phyloP scores from a whole-genome alignment of 2,113 vertebrate species.

The Muscicapa adusta region DNA sequence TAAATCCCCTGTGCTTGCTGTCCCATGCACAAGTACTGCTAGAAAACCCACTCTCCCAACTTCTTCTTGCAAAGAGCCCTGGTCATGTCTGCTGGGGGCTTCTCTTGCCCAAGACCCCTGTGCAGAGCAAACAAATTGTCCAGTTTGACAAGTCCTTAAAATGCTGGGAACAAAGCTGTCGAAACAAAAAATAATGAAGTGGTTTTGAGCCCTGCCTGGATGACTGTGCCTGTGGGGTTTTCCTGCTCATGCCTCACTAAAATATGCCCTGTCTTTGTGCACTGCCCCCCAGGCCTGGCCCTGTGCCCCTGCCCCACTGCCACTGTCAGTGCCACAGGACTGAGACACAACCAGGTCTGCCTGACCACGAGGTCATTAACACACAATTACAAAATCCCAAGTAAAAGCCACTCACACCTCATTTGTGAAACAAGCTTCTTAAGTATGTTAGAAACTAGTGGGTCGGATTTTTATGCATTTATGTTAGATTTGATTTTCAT shows the following conservation, averaged over 20 bases:
- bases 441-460: conserved; percentile 44
- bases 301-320: neutral
- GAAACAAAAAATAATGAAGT: neutral
- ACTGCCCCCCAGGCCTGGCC: neutral
- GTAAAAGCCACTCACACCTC: conserved; percentile 46
- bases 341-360: neutral
- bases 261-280: neutral
- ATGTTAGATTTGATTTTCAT: conserved; percentile 62
- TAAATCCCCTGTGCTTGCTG: neutral
- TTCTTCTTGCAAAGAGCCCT: neutral
- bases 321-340: neutral
- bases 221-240: neutral
- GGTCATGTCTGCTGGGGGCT: neutral
- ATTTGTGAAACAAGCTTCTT: conserved; percentile 61
- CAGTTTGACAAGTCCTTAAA: neutral
- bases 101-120: neutral
- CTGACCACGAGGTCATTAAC: conserved; percentile 32
- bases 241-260: neutral
- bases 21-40: neutral
- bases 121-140: neutral
- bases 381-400: conserved; percentile 20
- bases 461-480: conserved; percentile 56
- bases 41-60: neutral
- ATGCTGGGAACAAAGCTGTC: neutral
- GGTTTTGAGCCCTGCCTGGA: neutral